Evolutionary conservation across 2,888 invertebrate genomes (phyloP).

Genomic region (Zeuzera pyrina): DNA sequence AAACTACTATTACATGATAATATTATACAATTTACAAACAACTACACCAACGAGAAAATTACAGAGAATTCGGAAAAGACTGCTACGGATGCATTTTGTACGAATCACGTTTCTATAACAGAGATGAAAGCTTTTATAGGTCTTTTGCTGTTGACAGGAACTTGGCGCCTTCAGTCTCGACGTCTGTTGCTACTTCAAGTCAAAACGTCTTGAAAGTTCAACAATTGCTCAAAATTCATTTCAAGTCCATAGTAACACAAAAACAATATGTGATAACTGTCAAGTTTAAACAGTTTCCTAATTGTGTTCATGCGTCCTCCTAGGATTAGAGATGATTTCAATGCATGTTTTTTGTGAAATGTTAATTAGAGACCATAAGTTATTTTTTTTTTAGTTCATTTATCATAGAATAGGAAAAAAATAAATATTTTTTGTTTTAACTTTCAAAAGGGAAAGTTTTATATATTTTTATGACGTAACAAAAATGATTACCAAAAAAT

Average conservation of each 20-base stretch:
- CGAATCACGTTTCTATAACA: not conserved
- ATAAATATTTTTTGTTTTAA: not conserved
- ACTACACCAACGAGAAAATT: constrained; percentile 1
- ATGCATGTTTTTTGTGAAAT: not conserved
- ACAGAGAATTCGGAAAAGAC: constrained; percentile 2
- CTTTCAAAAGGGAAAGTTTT: not conserved
- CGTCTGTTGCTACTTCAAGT: too few species aligned
- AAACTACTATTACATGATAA: constrained; percentile 12
- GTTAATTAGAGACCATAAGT: constrained; percentile 1
- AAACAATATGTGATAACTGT: too few species aligned
- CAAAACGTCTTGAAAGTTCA: not conserved
- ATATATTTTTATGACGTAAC: not conserved
- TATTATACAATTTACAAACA: constrained; percentile 1
- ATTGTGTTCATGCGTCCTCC: not conserved
- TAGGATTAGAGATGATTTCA: not conserved
- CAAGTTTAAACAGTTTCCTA: not conserved
- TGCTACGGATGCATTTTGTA: not conserved
- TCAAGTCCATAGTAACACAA: too few species aligned
- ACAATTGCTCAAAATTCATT: not conserved
- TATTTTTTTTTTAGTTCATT: not conserved
- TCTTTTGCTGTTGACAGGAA: constrained; percentile 1
- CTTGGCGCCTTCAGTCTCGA: not conserved
- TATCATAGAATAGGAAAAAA: not conserved
- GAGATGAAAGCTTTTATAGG: constrained; percentile 3
- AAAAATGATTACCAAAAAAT: too few species aligned